A percentile compares a stretch with the other conserved stretches of the same genome.
Conservation (phyloP, 2,113 vertebrate species). For the Poeciliopsis occidentalis region DNA sequence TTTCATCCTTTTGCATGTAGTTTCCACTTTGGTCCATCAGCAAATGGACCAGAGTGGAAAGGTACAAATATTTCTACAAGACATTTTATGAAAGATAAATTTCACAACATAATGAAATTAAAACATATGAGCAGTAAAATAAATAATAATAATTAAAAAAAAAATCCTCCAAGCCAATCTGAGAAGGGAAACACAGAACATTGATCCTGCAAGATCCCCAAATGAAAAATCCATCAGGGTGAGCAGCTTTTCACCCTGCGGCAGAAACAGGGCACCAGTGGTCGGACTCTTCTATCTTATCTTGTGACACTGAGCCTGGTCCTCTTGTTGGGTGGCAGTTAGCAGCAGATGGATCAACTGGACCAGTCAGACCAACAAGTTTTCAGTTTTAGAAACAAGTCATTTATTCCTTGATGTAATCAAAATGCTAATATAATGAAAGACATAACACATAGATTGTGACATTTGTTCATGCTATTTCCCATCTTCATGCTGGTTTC, state of each 20-base stretch:
- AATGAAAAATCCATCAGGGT: slow-evolving; percentile 83
- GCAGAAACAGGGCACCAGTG: slow-evolving; percentile 61
- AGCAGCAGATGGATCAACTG: slow-evolving; percentile 41
- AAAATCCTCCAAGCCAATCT: slow-evolving; percentile 74
- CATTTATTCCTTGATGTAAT: slow-evolving; percentile 3
- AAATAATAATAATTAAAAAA: slow-evolving; percentile 36
- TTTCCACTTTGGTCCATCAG: too few species aligned
- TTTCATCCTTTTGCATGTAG: too few species aligned
- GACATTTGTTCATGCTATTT: slow-evolving; percentile 2
- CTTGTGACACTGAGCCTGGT: slow-evolving; percentile 39
- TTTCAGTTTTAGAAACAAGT: background rate
- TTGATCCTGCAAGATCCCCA: slow-evolving; percentile 81
- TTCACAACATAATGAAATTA: slow-evolving; percentile 7
- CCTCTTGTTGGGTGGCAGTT: slow-evolving; percentile 35
- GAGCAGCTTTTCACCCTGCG: slow-evolving; percentile 67
- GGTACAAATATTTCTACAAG: background rate
- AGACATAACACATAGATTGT: background rate
- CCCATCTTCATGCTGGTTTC: background rate
- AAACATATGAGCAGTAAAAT: slow-evolving; percentile 58
- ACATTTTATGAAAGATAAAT: background rate
- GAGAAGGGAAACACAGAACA: slow-evolving; percentile 77
- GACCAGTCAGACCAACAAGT: slow-evolving; percentile 51
- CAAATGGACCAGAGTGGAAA: background rate
- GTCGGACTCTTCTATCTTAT: slow-evolving; percentile 64
- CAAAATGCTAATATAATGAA: background rate